Evolutionary conservation across 2,113 vertebrate genomes (phyloP), one percentile per base, ranked within the genome.

Genomic region (Pygoscelis antarcticus): DNA sequence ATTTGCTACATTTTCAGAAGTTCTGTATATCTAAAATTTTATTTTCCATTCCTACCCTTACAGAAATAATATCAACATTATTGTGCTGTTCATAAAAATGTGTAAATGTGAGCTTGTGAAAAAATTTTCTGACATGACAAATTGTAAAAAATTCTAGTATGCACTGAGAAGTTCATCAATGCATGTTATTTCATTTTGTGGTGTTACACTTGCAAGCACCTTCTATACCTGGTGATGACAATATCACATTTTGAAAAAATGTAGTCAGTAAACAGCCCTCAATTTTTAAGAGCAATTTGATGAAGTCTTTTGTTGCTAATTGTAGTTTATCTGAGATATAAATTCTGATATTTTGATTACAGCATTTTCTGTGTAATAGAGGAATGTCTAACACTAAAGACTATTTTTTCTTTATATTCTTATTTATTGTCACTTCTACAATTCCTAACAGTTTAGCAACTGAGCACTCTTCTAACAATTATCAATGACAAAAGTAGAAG

Each of bases 1-100:
- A 79, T 93, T 96, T 97, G 68, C 57, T 91, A 82, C 42, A 54
- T 96, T 93, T 74, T 79, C 61, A 79, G 18, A 76, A 91, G 22
- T 76, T 76, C 75, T 69, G 4, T 82, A 20, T 80, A 36, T 79
- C 82, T 96, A 76, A 96, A 94, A 85, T 52, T 87, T 94, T 86
- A 82, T 96, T 97, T 96, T 93, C 16, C 16, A n/a, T 47, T 11
- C 65, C 17, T 57, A 20, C 14, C 23, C 68, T 72, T 57, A 42
- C 16, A 65, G 84, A 95, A 98, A 88, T 66, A 89, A 83, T 78
- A 47, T 47, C 83, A 70, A 62, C 42, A n/a, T 91, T 79, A 86
- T 96, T 91, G 62, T 77, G 77, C 82, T 94, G 23, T 91, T 94
- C 38, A 51, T 69, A 72, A 88, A 96, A 91, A 79, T 32, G 47